Conservation (phyloP, 1,140 invertebrate genomes). For the Drosophila pseudoananassae region DNA sequence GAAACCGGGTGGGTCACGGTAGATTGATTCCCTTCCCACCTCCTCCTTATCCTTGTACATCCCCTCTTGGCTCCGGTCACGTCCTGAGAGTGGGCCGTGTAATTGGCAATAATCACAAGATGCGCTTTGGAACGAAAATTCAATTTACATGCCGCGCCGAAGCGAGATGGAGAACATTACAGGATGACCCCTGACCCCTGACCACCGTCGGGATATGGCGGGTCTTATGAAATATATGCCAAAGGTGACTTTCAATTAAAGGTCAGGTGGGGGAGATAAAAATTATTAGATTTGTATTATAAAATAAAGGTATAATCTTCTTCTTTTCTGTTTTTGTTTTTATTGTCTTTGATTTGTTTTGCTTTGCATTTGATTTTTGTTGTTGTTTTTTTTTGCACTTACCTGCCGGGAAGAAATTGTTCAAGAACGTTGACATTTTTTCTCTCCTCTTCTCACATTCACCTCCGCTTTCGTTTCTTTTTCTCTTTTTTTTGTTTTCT, state of each 20-base stretch:
- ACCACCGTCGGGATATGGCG: neutral
- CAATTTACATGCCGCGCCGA: constrained; percentile 56
- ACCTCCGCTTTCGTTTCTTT: constrained; percentile 15
- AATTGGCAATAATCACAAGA: constrained; percentile 72
- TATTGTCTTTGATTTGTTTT: constrained; percentile 16
- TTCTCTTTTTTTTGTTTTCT: constrained; percentile 33
- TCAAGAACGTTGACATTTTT: constrained; percentile 84
- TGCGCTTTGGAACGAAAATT: constrained; percentile 49
- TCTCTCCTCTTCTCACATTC: constrained; percentile 46
- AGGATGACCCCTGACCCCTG: constrained; percentile 17
- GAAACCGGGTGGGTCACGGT: constrained; percentile 22
- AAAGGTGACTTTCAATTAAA: constrained; percentile 75
- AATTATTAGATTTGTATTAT: no score
- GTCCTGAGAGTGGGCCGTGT: constrained; percentile 44
- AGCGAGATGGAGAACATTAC: constrained; percentile 30
- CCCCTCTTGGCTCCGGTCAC: constrained; percentile 53
- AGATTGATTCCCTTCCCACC: constrained; percentile 28
- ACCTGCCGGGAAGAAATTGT: constrained; percentile 84
- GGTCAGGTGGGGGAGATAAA: neutral
- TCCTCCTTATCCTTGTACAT: neutral
- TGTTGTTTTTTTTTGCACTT: constrained; percentile 57
- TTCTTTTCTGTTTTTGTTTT: constrained; percentile 28
- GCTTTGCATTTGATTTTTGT: constrained; percentile 9
- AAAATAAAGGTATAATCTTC: no score
- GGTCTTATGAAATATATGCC: constrained; percentile 65